Evolutionary conservation across 2,888 invertebrate species (phyloP), one percentile per base, ranked within the genome.

Genomic region (Chalcosyrphus nemorum): DNA sequence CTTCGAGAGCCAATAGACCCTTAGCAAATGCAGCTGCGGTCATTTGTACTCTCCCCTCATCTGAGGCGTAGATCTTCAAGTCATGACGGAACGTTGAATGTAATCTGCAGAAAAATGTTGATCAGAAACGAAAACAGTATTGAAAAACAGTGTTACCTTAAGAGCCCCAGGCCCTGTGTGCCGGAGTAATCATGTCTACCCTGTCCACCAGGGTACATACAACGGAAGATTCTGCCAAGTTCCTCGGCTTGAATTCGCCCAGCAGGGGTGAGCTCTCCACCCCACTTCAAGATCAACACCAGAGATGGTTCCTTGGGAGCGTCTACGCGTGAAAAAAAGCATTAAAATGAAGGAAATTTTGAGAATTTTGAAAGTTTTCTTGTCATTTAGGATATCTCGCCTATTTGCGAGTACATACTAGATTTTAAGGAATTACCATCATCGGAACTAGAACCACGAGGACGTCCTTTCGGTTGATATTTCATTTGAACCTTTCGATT

Each of bases 401-500:
- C 13, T 57, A n/a, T 32, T 32, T 9, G 50, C 15, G 68, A 59
- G 80, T 87, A 88, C 88, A 87, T 88, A 88, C 87, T 87, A 86
- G 86, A 86, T 75, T 88, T 88, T 71, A 87, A 86, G 86, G 86
- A 86, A 88, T 88, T 95, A 96, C 97, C 97, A 94, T 97, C 97
- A 93, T 98, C 98, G 88, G 97, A 97, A 92, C 96, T 97, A 88
- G 97, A 97, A 87, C 97, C 96, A 87, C 97, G 94, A 47, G 97
- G 97, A 80, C 98, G 94, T 0, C 98, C 98, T 88, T 97, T 95
- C 0, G 98, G 98, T 92, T 99, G 98, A 92, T 99, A 99, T 92
- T 99, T 99, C 95, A 99, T 96, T 93, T 99, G 99, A 82, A 99
- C 99, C 93, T 99, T 99, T 86, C 99, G 95, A 93, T 99, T 99